Conservation (phyloP, 2,888 invertebrate genomes). For the Hyles lineata region DNA sequence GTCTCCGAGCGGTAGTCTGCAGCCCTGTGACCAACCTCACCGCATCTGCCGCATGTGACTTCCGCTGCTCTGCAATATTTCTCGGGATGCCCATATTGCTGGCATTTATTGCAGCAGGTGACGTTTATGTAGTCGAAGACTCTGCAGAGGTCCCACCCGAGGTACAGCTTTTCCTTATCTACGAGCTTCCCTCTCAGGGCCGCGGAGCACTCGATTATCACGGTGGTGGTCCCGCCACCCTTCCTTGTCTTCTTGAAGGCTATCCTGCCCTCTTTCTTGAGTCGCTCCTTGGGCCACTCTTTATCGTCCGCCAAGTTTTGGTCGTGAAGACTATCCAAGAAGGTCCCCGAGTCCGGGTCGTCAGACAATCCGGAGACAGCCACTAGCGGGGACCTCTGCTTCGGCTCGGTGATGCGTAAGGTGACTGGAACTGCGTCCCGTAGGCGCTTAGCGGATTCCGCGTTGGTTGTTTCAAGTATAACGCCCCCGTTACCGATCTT, state of each 20-base stretch:
- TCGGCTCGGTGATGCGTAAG: background rate
- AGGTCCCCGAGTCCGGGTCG: background rate
- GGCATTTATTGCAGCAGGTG: no score
- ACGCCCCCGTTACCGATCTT: background rate
- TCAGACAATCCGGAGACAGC: background rate
- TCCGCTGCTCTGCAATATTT: conserved; percentile 50
- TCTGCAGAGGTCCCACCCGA: background rate
- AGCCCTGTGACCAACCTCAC: conserved; percentile 36
- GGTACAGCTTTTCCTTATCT: background rate
- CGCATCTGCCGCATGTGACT: conserved; percentile 41
- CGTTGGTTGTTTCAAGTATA: background rate
- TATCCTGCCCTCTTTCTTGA: background rate
- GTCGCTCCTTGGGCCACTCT: background rate
- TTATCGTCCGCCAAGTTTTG: background rate
- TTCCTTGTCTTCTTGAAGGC: no score
- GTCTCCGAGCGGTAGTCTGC: conserved; percentile 28
- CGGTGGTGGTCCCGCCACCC: background rate
- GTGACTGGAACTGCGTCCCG: background rate
- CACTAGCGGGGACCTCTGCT: background rate
- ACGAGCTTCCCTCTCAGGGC: background rate
- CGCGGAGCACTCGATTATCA: background rate
- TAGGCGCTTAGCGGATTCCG: background rate
- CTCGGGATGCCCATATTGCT: conserved; percentile 36
- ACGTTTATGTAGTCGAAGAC: background rate
- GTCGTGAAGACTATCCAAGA: background rate